Base-by-base conservation (phyloP, 2,888 invertebrate species). In the Megastigmus dorsalis region DNA sequence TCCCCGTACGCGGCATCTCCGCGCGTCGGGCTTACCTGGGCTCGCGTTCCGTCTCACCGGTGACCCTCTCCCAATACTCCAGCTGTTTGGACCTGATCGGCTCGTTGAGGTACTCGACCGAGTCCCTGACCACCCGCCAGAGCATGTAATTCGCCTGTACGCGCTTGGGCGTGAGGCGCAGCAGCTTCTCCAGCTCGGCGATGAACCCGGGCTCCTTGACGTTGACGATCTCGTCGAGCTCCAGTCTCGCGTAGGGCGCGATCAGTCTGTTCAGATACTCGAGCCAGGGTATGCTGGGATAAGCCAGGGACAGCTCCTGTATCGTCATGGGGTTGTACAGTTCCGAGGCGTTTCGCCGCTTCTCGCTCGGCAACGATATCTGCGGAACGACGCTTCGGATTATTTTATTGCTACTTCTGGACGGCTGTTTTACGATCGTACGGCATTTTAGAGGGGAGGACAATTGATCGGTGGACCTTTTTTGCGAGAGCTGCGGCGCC, bases 291-390 rank as follows among this genome's bases (percentile, higher is more conserved):
- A 94, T 91, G 82, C 91, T 92, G 0, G 93, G 93, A 89, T 93
- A 96, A 81, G 92, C 92, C 57, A 89, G 82, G 84, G 95, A 93
- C 59, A 97, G 88, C 80, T 96, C 91, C 0, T 89, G 88, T 28
- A 97, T 89, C 0, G 93, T 94, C 92, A 95, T 95, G 9, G 95
- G 94, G 83, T 97, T 96, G 89, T 97, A 97, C 9, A 96, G 89
- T 80, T 93, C 93, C 9, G 95, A 93, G 6, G 95, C 95, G 86
- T 97, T 96, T 77, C 97, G 92, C 43, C 97, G 91, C 88, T 97
- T 94, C 86, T 97, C 97, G 81, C 93, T 91, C 6, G 96, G 95
- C 45, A 78, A 26, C 0, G 81, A 80, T 26, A 81, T 80, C 81
- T 82, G 57, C 15, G n/a, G n/a, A n/a, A n/a, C n/a, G n/a, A n/a